A percentile compares a stretch with the other conserved stretches of the same genome.
These are phyloP conservation scores for Crocodylus rhombifer DNA, from an alignment of 2,797 vertebrate species.

Conservation along the genomic window DNA sequence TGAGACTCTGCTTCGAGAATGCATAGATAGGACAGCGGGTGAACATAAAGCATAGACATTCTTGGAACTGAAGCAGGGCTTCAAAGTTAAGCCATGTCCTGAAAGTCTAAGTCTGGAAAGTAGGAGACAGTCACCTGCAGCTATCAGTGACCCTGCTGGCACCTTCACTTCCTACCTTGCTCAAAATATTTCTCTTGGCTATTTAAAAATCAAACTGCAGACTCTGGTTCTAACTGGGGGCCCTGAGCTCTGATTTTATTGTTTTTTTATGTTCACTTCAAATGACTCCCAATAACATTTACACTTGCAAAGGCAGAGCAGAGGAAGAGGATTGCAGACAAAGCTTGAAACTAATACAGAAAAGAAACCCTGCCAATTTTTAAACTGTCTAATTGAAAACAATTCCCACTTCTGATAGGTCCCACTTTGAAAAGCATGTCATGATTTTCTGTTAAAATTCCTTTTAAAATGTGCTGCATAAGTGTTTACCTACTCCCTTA, in stretches of 20 bases:
- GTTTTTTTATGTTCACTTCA: slow-evolving; percentile 5
- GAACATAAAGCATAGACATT: not conserved
- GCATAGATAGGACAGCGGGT: slow-evolving; percentile 34
- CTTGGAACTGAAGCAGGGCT: not conserved
- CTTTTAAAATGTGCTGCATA: not conserved
- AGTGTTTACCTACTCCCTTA: slow-evolving; percentile 2
- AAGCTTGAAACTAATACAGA: not conserved
- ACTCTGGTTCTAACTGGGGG: not conserved
- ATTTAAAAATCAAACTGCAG: not conserved
- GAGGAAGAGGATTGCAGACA: not conserved
- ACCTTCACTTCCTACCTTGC: not conserved
- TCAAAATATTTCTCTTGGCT: not conserved
- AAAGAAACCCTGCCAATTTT: not conserved
- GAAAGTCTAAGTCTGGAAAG: not conserved
- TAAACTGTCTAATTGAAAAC: not conserved
- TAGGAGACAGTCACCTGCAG: not conserved
- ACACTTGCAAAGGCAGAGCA: not conserved
- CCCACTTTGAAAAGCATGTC: fast-evolving
- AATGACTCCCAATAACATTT: not conserved
- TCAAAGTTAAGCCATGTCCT: not conserved
- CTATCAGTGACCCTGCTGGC: not conserved
- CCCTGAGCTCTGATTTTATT: not conserved
- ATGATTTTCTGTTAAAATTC: not conserved
- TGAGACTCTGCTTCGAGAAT: slow-evolving; percentile 39
- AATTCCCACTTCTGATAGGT: not conserved